These are phyloP conservation scores for Tursiops truncatus DNA, from an alignment of 2,113 vertebrate species.

Conservation along the genomic window DNA sequence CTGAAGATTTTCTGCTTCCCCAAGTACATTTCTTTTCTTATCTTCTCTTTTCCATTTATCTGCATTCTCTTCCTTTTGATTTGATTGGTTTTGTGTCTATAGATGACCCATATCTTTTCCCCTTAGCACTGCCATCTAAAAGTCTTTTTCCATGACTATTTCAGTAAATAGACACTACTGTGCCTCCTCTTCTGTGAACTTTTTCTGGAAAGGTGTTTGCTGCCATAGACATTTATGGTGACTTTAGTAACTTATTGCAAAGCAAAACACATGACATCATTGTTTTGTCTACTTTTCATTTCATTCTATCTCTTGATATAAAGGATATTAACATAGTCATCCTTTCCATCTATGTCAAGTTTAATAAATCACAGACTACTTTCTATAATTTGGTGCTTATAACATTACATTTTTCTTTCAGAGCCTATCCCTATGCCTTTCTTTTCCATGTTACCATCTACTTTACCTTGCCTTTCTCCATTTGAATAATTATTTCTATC, in stretches of 20 bases:
- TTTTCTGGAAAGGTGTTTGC: neutral
- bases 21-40: neutral
- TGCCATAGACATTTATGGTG: neutral
- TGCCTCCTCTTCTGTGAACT: neutral
- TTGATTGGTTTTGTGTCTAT: neutral
- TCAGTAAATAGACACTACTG: neutral
- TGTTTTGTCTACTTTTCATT: neutral
- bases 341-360: neutral
- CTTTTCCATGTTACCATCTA: neutral
- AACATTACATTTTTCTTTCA: neutral
- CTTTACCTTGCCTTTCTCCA: neutral
- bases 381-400: neutral
- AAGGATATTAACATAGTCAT: neutral
- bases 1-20: neutral
- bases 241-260: neutral
- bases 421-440: neutral
- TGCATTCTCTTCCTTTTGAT: neutral
- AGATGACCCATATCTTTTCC: neutral
- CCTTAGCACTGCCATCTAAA: neutral
- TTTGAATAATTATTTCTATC: constrained; percentile 4
- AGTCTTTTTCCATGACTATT: neutral
- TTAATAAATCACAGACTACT: neutral
- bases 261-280: neutral
- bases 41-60: neutral
- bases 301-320: neutral